Evolutionary conservation across 2,888 invertebrate genomes (phyloP).

Genomic region (Nephrocerus scutellatus): DNA sequence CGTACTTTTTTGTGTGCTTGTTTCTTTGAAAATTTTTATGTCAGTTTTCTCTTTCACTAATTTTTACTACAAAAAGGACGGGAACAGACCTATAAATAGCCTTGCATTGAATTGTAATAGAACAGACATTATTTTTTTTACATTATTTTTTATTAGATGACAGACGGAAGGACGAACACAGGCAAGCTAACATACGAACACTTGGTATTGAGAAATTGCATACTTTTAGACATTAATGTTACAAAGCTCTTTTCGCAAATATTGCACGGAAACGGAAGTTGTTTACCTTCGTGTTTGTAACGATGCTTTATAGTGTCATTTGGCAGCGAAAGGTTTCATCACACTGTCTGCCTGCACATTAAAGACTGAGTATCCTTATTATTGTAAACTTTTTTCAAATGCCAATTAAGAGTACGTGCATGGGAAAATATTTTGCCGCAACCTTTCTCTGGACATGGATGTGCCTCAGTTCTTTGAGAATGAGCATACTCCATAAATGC

Average conservation of each 20-base stretch:
- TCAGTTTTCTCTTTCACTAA: too few relatives aligned
- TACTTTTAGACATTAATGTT: too few relatives aligned
- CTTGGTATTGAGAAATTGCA: too few relatives aligned
- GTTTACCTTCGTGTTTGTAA: constrained; percentile 10
- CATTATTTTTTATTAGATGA: too few relatives aligned
- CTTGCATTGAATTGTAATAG: too few relatives aligned
- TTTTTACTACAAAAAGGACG: too few relatives aligned
- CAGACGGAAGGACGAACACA: too few relatives aligned
- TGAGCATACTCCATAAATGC: constrained; percentile 7
- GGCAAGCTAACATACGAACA: too few relatives aligned
- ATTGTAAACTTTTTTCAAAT: constrained; percentile 5
- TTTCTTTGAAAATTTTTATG: too few relatives aligned
- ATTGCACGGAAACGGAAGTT: constrained; percentile 8
- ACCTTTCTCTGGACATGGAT: constrained; percentile 5
- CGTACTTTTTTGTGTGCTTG: too few relatives aligned
- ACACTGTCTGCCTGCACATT: constrained; percentile 11
- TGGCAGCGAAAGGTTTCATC: constrained; percentile 10
- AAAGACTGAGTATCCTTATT: constrained; percentile 3
- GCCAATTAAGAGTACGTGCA: constrained; percentile 7
- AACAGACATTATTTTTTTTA: too few relatives aligned
- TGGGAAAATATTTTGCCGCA: constrained; percentile 2
- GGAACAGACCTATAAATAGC: too few relatives aligned
- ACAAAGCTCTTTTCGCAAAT: constrained; percentile 12
- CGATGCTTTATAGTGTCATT: constrained; percentile 11
- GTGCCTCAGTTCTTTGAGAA: not conserved